Evolutionary conservation across 92 coral and sea anemone genomes (phyloP), one percentile per base, ranked within the genome.

Genomic region (Porites rus): DNA sequence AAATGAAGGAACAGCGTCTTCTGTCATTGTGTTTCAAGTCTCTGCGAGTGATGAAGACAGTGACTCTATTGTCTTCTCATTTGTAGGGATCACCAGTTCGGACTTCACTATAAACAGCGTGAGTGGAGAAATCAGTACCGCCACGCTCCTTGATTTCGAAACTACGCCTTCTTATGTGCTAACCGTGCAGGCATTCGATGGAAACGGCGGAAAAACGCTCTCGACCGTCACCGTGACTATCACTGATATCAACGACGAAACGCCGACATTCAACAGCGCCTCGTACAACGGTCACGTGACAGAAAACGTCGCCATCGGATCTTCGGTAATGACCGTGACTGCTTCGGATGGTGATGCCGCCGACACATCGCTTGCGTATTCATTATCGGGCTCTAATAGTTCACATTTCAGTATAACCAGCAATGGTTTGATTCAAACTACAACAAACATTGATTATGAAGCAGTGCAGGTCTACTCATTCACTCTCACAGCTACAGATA

Each of bases 201-300:
- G 94, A 56, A 91, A 91, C 51, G 92, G 85, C 18, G 88, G 92
- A 20, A 91, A 91, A 84, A 77, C 81, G 73, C 74, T 84, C 17
- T 31, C 89, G 18, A 88, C 80, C n/a, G 87, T 84, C 17, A 81
- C 79, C n/a, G 82, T 94, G 21, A 75, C 84, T 2, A 78, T 94
- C 4, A 61, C 51, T 14, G 95, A 94, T 77, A 90, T 94, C 22
- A 94, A 94, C 81, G 98, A 94, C 75, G 95, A 94, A 51, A 16
- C 51, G 1, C 98, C 98, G 11, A 56, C 77, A 75, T 94, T 94
- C 86, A 89, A 63, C 64, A 90, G 90, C 56, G 87, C 90, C 18
- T 77, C 87, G 43, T 94, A 94, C 83, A 89, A 85, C 65, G 88
- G 95, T 69, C 92, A 94, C 77, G 92, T 89, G 84, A 86, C 84